Evolutionary conservation across 2,113 vertebrate genomes (phyloP).

Genomic region (Aplodontia rufa): DNA sequence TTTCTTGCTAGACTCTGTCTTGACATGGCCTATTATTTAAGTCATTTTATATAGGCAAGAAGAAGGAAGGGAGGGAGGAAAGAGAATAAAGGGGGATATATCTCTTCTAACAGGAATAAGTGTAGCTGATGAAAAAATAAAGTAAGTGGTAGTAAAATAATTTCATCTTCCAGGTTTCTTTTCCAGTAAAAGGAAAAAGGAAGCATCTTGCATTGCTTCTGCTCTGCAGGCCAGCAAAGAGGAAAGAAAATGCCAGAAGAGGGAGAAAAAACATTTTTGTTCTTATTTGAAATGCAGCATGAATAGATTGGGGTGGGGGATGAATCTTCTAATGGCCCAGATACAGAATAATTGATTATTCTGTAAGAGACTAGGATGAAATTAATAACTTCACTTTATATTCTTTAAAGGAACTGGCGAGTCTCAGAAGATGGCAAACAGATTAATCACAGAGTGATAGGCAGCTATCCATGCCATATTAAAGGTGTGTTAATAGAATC

Average conservation of each 20-base stretch:
- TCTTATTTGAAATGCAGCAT: conserved; percentile 10
- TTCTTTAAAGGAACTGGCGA: background rate
- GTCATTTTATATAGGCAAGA: background rate
- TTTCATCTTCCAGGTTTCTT: background rate
- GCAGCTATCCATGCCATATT: background rate
- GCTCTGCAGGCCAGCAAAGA: background rate
- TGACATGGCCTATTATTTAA: background rate
- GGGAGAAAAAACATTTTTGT: background rate
- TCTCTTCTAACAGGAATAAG: background rate
- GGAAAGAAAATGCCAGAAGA: background rate
- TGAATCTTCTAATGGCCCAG: conserved; percentile 10
- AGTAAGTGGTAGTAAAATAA: background rate
- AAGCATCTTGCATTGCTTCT: background rate
- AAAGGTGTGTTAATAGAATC: conserved; percentile 44
- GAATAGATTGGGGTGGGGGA: background rate
- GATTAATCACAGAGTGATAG: background rate
- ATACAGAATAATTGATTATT: background rate
- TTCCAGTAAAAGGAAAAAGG: background rate
- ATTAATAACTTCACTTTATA: background rate
- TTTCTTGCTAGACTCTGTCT: background rate
- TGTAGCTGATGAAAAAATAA: background rate
- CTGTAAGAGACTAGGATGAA: background rate
- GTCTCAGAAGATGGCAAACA: background rate
- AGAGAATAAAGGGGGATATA: accelerated
- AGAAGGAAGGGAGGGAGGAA: background rate